Conservation (phyloP, 1,140 invertebrate species). For the Drosophila kikkawai region DNA sequence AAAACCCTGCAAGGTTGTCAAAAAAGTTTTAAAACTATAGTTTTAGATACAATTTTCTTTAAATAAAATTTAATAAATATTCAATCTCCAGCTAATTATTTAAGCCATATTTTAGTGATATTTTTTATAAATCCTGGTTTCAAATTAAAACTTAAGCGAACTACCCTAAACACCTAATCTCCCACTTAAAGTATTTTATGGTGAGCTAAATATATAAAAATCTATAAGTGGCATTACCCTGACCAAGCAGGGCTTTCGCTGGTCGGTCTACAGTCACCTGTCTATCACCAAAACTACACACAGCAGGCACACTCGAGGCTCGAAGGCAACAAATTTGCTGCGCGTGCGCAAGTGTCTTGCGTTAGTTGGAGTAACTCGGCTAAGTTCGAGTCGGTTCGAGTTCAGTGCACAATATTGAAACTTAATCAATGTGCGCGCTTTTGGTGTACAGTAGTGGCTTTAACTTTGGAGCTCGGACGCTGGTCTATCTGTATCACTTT, state of each 20-base stretch:
- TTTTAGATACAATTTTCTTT: too few relatives aligned
- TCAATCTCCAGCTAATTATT: neutral
- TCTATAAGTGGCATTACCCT: neutral
- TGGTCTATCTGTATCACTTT: conserved; percentile 51
- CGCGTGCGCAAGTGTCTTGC: conserved; percentile 59
- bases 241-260: neutral
- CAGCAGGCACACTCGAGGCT: conserved; percentile 17
- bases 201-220: neutral
- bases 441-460: conserved; percentile 33
- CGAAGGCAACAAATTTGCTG: conserved; percentile 72
- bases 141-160: too few relatives aligned
- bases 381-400: neutral
- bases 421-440: conserved; percentile 58
- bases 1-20: too few relatives aligned
- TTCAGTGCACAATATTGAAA: conserved; percentile 20
- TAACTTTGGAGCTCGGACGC: conserved; percentile 13
- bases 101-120: too few relatives aligned
- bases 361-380: neutral
- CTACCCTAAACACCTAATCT: neutral
- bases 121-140: too few relatives aligned
- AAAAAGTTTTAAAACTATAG: too few relatives aligned
- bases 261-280: neutral
- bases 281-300: neutral
- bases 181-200: neutral
- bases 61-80: too few relatives aligned